phyloP scores from a whole-genome alignment of 2,113 vertebrate genomes.

The Mustela nigripes region DNA sequence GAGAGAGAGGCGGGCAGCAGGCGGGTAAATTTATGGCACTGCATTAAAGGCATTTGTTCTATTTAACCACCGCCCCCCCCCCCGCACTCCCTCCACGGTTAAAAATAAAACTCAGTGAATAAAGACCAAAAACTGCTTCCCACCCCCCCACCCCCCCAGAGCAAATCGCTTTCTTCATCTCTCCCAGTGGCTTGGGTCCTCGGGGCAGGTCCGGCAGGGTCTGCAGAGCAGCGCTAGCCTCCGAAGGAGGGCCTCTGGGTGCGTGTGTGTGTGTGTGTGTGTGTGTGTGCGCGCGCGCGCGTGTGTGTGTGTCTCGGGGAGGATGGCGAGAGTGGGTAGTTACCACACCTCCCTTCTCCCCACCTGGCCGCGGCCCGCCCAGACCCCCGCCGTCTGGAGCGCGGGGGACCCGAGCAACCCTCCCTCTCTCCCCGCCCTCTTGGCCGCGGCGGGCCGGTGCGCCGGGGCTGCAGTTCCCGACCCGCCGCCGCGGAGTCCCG shows the following conservation, averaged over 20 bases:
- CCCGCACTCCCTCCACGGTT: slow-evolving; percentile 16
- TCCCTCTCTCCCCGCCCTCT: background rate
- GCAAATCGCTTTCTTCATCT: slow-evolving; percentile 35
- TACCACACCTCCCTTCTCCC: background rate
- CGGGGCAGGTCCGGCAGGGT: slow-evolving; percentile 40
- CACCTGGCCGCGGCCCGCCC: background rate
- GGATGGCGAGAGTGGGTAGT: background rate
- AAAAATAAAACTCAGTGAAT: slow-evolving; percentile 72
- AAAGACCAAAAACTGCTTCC: slow-evolving; percentile 47
- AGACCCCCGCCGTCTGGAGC: background rate
- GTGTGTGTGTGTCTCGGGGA: background rate
- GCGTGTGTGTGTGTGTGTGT: background rate
- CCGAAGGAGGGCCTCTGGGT: background rate
- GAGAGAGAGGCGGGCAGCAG: background rate
- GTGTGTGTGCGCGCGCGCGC: background rate
- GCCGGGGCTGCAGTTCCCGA: slow-evolving; percentile 44
- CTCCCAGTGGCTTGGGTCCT: slow-evolving; percentile 25
- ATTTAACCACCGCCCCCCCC: background rate
- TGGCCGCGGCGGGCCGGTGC: background rate
- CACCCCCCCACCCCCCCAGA: background rate
- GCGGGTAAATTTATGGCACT: slow-evolving; percentile 84
- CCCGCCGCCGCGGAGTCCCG: background rate
- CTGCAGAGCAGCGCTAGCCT: slow-evolving; percentile 40
- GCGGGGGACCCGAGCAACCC: background rate
- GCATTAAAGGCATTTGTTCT: slow-evolving; percentile 80